Conservation (phyloP, 1,140 invertebrate species). For the Solenopsis invicta region DNA sequence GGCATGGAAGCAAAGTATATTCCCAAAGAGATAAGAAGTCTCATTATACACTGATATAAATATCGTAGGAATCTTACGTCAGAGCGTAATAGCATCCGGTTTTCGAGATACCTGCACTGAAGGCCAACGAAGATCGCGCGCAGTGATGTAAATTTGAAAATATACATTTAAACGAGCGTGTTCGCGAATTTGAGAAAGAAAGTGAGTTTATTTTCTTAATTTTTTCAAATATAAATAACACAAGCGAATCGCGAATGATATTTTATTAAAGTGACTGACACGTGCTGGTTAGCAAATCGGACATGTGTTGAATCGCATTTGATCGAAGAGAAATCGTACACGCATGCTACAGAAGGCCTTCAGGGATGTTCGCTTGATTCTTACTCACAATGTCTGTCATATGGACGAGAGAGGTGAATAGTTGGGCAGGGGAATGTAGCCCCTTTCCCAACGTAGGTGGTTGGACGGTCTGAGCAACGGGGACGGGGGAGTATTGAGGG, state of each 20-base stretch:
- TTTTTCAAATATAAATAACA: background rate
- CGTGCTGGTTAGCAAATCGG: background rate
- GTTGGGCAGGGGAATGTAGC: constrained; percentile 66
- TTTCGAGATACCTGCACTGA: background rate
- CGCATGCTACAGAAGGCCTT: constrained; percentile 10
- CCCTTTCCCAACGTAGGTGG: constrained; percentile 60
- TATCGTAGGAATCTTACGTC: background rate
- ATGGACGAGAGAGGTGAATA: constrained; percentile 60
- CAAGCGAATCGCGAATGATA: background rate
- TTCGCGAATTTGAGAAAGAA: background rate
- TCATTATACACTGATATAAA: constrained; percentile 18
- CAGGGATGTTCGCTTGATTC: constrained; percentile 61
- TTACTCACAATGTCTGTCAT: constrained; percentile 73
- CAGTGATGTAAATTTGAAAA: background rate
- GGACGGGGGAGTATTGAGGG: constrained; percentile 84
- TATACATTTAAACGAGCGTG: background rate
- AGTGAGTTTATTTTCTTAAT: background rate
- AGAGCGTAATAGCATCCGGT: constrained; percentile 14
- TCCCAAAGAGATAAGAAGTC: constrained; percentile 33
- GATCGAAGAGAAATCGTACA: constrained; percentile 36
- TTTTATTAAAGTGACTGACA: background rate
- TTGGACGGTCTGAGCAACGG: constrained; percentile 56
- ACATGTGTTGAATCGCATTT: constrained; percentile 24
- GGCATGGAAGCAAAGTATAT: background rate
- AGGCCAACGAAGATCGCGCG: background rate